Base-by-base conservation (phyloP, 2,797 vertebrate species). In the Coreius guichenoti region DNA sequence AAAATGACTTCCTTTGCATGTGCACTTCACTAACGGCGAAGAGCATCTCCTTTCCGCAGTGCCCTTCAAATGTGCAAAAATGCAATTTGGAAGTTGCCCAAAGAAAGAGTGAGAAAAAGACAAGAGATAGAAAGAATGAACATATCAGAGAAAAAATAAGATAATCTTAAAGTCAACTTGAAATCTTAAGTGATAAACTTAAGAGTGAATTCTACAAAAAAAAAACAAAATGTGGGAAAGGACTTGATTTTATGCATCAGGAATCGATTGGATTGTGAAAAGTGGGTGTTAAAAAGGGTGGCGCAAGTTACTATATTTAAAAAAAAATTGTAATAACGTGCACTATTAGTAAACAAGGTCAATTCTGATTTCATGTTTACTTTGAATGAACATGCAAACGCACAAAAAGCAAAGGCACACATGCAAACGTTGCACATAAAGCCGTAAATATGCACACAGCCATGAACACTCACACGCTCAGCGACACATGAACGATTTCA, bases 401-500 rank as follows among this genome's bases (percentile, higher is more conserved):
- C 67, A 23, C 29, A 61, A 67, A 68, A 69, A 51, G 43, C 39
- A 49, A 26, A 76, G 43, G 45, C 82, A 83, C 21, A n/a, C 43
- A 69, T 54, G 45, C 21, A 26, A 75, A 29, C 6, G 1, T 39
- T 29, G 43, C 61, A 76, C 58, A 76, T 54, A 9, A 65, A 76
- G 14, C 47, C 13, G 5, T 23, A 69, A 84, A 70, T 78, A 78
- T 78, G 21, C 49, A 84, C 47, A 84, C 16, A 49, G 39, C 26
- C 13, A 45, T n/a, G 65, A 33, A 76, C 17, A 51, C 67, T 45
- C 65, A 54, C 47, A 75, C 76, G 8, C 70, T 77, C 47, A 29
- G 23, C 29, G 43, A 70, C 43, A 77, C 67, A 54, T 47, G 36
- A 61, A 84, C 58, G 74, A 78, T 78, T 84, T 84, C 74, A 69